Conservation (phyloP, 2,113 vertebrate genomes). For the Pholis gunnellus region DNA sequence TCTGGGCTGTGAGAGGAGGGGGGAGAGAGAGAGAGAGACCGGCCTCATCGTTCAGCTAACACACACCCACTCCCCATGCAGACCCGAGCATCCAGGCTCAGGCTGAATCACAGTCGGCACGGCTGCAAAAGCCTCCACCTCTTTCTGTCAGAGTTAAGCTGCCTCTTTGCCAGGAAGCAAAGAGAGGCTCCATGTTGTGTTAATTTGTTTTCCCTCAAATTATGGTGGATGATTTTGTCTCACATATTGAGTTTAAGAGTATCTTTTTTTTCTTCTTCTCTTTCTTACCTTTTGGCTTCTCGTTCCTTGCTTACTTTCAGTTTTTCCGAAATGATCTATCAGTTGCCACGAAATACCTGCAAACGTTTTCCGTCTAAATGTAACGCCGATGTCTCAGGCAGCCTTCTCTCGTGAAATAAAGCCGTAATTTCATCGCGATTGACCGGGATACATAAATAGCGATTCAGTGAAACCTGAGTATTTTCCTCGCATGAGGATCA, state of each 20-base stretch:
- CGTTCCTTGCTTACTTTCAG: background rate
- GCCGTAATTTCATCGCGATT: constrained; percentile 23
- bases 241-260: constrained; percentile 30
- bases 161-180: constrained; percentile 22
- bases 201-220: constrained; percentile 65
- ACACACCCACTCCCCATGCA: constrained; percentile 80
- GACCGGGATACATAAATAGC: constrained; percentile 26
- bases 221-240: constrained; percentile 35
- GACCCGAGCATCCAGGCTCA: constrained; percentile 77
- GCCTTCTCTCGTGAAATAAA: constrained; percentile 8
- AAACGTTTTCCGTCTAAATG: constrained; percentile 2
- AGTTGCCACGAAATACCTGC: constrained; percentile 11
- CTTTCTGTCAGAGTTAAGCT: constrained; percentile 12
- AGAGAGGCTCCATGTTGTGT: constrained; percentile 37
- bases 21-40: constrained; percentile 6
- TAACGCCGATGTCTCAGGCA: background rate
- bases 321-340: constrained; percentile 20
- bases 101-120: constrained; percentile 51
- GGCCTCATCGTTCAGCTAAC: constrained; percentile 47
- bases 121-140: constrained; percentile 21
- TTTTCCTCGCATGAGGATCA: constrained; percentile 10
- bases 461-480: constrained; percentile 11
- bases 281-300: constrained; percentile 37
- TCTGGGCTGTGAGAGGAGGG: constrained; percentile 86
- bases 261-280: constrained; percentile 18